Conservation (phyloP, 1,140 invertebrate species). For the Popillia japonica region DNA sequence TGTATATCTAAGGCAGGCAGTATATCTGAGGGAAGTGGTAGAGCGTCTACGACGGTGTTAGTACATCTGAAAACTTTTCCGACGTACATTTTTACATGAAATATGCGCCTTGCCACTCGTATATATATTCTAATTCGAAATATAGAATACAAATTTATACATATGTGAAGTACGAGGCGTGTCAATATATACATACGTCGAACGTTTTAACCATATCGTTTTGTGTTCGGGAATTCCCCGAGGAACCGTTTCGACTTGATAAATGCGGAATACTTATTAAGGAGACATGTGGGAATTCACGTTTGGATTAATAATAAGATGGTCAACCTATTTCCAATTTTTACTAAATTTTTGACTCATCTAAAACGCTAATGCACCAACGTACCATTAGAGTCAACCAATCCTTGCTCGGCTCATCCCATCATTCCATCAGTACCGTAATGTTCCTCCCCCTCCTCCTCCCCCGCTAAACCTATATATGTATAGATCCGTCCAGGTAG, state of each 20-base stretch:
- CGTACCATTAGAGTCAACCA: no score
- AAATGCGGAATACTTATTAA: conserved; percentile 60
- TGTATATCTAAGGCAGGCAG: no score
- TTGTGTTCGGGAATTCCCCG: conserved; percentile 56
- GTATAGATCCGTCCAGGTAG: neutral
- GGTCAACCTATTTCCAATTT: no score
- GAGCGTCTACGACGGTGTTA: conserved; percentile 40
- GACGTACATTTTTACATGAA: conserved; percentile 59
- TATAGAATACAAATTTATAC: conserved; percentile 62
- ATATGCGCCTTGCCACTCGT: conserved; percentile 56
- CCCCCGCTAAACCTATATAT: no score
- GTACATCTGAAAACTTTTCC: conserved; percentile 55
- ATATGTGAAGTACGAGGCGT: conserved; percentile 38
- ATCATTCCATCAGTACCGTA: neutral
- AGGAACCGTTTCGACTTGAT: conserved; percentile 59
- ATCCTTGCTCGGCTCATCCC: neutral
- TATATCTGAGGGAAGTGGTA: neutral
- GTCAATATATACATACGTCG: no score
- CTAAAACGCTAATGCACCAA: no score
- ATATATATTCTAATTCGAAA: conserved; percentile 61
- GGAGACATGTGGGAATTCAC: no score
- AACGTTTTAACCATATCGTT: conserved; percentile 51
- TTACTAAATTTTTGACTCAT: no score
- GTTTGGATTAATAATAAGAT: no score
- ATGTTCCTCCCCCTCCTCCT: conserved; percentile 38